phyloP scores from a whole-genome alignment of 2,888 invertebrate genomes.

The Patella caerulea region DNA sequence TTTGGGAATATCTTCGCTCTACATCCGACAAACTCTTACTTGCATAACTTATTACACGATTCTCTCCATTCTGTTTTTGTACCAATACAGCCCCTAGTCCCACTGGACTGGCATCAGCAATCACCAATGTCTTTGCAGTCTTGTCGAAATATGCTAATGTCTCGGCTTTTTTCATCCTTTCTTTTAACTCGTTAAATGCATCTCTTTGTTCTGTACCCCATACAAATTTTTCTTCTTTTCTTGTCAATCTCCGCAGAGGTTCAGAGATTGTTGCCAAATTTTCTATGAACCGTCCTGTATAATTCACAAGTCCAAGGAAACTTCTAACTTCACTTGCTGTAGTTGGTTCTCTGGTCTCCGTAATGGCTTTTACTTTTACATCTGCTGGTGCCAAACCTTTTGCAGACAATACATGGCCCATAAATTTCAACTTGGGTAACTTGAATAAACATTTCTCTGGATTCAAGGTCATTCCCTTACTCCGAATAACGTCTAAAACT shows the following conservation, averaged over 20 bases:
- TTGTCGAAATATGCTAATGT: constrained; percentile 24
- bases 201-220: constrained; percentile 8
- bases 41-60: constrained; percentile 33
- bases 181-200: constrained; percentile 28
- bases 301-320: background rate
- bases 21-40: constrained; percentile 28
- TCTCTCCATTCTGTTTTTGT: constrained; percentile 32
- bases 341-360: background rate
- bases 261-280: background rate
- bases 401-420: background rate
- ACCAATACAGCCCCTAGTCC: constrained; percentile 33
- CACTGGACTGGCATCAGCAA: constrained; percentile 34
- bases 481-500: background rate
- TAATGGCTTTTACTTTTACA: background rate
- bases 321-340: background rate
- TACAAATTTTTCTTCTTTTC: background rate
- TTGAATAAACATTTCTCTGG: background rate
- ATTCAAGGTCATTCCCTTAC: background rate
- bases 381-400: background rate
- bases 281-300: background rate
- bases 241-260: background rate
- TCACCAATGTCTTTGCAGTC: constrained; percentile 18
- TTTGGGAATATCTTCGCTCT: constrained; percentile 37
- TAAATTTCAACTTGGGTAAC: background rate
- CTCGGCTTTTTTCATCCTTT: constrained; percentile 1